Evolutionary conservation across 92 coral and sea anemone species (phyloP).

Genomic region (Hydrozoanthus gracilis): DNA sequence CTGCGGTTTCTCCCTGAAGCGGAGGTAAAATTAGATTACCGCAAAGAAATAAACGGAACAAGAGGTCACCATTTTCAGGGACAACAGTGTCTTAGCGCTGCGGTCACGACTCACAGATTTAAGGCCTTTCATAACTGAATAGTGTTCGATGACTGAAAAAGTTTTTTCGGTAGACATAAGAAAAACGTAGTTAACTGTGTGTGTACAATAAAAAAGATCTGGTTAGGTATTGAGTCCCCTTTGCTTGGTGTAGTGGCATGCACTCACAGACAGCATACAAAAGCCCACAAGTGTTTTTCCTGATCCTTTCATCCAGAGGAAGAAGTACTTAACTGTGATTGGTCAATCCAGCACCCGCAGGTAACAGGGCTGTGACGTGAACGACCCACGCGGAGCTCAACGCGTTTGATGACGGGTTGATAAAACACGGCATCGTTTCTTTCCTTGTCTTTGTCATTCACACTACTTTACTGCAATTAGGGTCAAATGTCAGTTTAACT

Average conservation of each 20-base stretch:
- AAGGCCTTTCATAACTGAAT: background rate
- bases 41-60: constrained; percentile 40
- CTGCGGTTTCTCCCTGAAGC: constrained; percentile 40
- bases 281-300: constrained; percentile 27
- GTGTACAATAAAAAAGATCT: background rate
- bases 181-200: background rate
- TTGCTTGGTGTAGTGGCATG: background rate
- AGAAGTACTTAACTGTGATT: constrained; percentile 5
- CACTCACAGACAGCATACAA: background rate
- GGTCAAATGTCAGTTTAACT: constrained; percentile 70
- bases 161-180: background rate
- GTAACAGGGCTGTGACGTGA: constrained; percentile 24
- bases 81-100: constrained; percentile 6
- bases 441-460: constrained; percentile 28
- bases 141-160: background rate
- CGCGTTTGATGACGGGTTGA: constrained; percentile 19
- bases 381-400: constrained; percentile 46
- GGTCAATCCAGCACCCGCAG: background rate
- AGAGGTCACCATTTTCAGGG: constrained; percentile 24
- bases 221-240: background rate
- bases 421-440: constrained; percentile 21
- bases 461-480: constrained; percentile 59
- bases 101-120: constrained; percentile 33
- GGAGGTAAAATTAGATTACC: constrained; percentile 43
- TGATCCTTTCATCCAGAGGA: constrained; percentile 34